These are phyloP conservation scores for Eulemur coronatus DNA, from an alignment of 2,797 vertebrate genomes.

Conservation along the genomic window DNA sequence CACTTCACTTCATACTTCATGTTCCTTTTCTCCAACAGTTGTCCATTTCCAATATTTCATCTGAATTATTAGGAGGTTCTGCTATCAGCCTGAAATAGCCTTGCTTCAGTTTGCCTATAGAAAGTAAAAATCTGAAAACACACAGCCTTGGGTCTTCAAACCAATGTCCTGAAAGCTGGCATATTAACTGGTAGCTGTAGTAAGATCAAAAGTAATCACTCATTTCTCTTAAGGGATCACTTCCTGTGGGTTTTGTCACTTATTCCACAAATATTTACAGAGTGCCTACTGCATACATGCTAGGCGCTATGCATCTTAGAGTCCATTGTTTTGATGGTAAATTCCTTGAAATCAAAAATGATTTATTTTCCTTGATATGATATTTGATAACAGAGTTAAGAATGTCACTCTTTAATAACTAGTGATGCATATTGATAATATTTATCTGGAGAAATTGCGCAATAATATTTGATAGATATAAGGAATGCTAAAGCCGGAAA, in stretches of 20 bases:
- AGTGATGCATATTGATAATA: not conserved
- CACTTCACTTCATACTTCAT: not conserved
- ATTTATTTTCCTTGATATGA: not conserved
- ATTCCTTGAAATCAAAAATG: not conserved
- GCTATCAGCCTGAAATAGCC: not conserved
- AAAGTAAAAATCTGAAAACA: not conserved
- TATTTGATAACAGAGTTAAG: not conserved
- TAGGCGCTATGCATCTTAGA: not conserved
- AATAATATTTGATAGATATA: not conserved
- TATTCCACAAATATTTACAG: not conserved
- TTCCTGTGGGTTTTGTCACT: not conserved
- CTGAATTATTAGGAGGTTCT: not conserved
- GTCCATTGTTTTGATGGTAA: not conserved
- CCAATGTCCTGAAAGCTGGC: not conserved
- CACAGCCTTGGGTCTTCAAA: not conserved
- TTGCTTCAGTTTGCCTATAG: not conserved
- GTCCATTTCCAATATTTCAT: not conserved
- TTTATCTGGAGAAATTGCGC: not conserved
- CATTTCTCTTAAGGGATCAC: not conserved
- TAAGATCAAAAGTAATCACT: not conserved
- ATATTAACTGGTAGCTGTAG: not conserved
- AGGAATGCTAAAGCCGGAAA: slow-evolving; percentile 7
- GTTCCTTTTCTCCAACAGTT: not conserved
- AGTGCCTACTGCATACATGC: not conserved
- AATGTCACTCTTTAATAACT: not conserved